Evolutionary conservation across 2,888 invertebrate species (phyloP), one percentile per base, ranked within the genome.

Genomic region (Eucera pruinosa): DNA sequence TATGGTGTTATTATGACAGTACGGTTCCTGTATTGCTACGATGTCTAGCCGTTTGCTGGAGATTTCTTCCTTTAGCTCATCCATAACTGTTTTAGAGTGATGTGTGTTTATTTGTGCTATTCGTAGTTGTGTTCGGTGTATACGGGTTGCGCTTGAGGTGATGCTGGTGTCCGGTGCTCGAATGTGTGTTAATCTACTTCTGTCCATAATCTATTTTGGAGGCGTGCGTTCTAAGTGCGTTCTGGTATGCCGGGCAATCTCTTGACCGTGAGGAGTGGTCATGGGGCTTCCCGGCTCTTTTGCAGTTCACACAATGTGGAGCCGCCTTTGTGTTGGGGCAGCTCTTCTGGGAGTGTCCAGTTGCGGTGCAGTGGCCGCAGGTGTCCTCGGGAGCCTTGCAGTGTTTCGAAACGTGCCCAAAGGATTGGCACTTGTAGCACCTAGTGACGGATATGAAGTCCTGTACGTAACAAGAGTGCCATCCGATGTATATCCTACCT

Each of bases 351-450:
- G 33, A 4, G 36, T 48, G 48, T 13, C 61, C 48, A 6, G n/a
- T 20, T 11, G 47, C 20, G 6, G 33, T 18, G 7, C 39, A 61
- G 48, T 61, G 61, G 0, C 36, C 48, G 20, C 61, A 61, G 0
- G 36, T 36, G 18, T 27, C 33, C 2, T 1, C 2, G 1, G 11
- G 0, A 9, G 5, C 47, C 20, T 47, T 48, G 61, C 48, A 61
- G 13, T 18, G 23, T 20, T 61, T 61, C 6, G 61, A n/a, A 2
- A 61, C 2, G n/a, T 61, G 61, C 1, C 48, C 48, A 15, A 48
- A 48, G 3, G n/a, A n/a, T 33, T 61, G 61, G 23, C 61, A 61
- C 5, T 48, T 48, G 23, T 30, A 61, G 36, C 61, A 61, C 13
- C 61, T 6, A 0, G 30, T 36, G 0, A 61, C 61, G 0, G 30